Conservation (phyloP, 1,140 invertebrate genomes). For the Papilio glaucus region DNA sequence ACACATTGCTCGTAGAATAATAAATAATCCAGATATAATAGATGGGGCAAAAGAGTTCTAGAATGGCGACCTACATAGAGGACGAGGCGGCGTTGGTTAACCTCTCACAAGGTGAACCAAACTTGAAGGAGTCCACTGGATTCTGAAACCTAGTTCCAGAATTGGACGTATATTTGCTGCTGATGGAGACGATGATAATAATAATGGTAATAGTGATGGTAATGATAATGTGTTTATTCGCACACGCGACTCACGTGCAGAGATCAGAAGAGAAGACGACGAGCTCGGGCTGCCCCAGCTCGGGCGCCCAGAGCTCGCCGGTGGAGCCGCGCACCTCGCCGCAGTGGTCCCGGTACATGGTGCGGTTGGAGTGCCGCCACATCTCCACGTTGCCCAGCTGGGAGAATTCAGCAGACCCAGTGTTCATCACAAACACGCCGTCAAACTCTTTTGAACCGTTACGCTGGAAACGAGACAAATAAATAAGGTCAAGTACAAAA, state of each 20-base stretch:
- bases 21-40: no score
- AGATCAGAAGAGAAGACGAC: slow-evolving; percentile 88
- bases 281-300: slow-evolving; percentile 82
- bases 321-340: slow-evolving; percentile 87
- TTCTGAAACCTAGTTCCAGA: no score
- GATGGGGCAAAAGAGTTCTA: no score
- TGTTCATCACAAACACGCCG: slow-evolving; percentile 89
- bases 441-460: slow-evolving; percentile 89
- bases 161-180: no score
- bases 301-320: slow-evolving; percentile 91
- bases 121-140: no score
- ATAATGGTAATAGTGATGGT: no score
- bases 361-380: slow-evolving; percentile 87
- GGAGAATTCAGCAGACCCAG: slow-evolving; percentile 85
- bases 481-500: slow-evolving; percentile 17
- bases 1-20: no score
- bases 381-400: slow-evolving; percentile 86
- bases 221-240: no score
- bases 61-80: no score
- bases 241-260: slow-evolving; percentile 86
- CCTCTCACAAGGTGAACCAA: no score
- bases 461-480: slow-evolving; percentile 80
- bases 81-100: no score
- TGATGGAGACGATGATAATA: no score
- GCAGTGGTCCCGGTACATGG: slow-evolving; percentile 84